Evolutionary conservation across 37 sponge, comb jelly and placozoan species (phyloP), one percentile per base, ranked within the genome.

Genomic region (Tethya wilhelma): DNA sequence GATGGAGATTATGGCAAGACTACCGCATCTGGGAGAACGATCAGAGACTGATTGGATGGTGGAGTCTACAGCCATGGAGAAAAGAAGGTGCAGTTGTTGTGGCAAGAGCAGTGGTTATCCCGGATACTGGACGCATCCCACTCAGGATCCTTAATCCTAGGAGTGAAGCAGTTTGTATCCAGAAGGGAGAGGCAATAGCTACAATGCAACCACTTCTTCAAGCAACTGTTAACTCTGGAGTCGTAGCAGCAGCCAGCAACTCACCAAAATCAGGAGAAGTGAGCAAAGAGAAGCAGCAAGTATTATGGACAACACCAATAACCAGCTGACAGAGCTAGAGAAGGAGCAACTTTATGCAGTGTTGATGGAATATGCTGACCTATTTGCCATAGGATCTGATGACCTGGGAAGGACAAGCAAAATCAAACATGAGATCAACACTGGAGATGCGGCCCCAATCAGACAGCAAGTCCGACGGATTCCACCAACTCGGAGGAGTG

Each of bases 371-470:
- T 68, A 46, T 68, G 80, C 45, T 19, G 73, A 81, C n/a, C 19
- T 81, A 28, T 81, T 81, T 59, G 73, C 74, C 19, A 12, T 17
- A 34, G 4, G 19, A 4, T 4, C 23, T 2, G 38, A 29, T 38
- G 73, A 71, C 23, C 34, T 71, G 6, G 73, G 73, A 19, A 40
- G 44, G 46, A 72, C 71, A 4, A 34, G 41, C 26, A 56, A 53
- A 46, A 8, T 67, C 55, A 67, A 30, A 9, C 80, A 81, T 44
- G 6, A 17, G 23, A 81, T 81, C 3, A 38, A 59, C 14, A 81
- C 82, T 2, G 82, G 73, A 72, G 49, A 45, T 3, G 73, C 72
- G 7, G 29, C 73, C 33, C 73, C 82, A 5, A 59, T 81, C 45
- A n/a, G 64, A 44, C 82, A 79, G 39, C 38, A 6, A 7, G 70